Evolutionary conservation across 1,140 invertebrate genomes (phyloP), one percentile per base, ranked within the genome.

Genomic region (Drosophila erecta): DNA sequence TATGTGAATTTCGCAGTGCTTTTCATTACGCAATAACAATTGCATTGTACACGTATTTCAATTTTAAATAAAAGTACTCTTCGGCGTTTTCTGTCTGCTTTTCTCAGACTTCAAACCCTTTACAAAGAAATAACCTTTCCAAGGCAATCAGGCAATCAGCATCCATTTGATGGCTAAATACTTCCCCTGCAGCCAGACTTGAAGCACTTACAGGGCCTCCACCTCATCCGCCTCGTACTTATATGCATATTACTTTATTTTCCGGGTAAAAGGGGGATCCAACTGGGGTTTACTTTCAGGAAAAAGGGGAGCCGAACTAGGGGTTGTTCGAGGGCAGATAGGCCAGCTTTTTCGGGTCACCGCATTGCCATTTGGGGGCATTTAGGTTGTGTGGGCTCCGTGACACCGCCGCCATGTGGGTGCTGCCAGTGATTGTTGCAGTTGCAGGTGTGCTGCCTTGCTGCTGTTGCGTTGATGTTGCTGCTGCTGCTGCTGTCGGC

Each of bases 121-220:
- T 47, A 6, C 6, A 6, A 1, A 30, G 33, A 4, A 8, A 15
- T 1, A 2, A 30, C 15, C 7, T 50, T 69, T 40, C 22, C 24
- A 38, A 10, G 24, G 78, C 78, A 86, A 85, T 76, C 74, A 10
- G 24, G 78, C 78, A 86, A 85, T 76, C 74, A 76, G 73, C 72
- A 76, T 58, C 22, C 55, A 66, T 81, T 81, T 86, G 69, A 56
- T 27, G 51, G 12, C 69, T 81, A 71, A 85, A 71, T 74, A 67
- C 58, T 81, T 87, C 65, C 77, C 59, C 46, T 67, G 51, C 41
- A 60, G 44, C 50, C 58, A 56, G 38, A 60, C 46, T 71, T 15
- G 27, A 3, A 43, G 49, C 57, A 46, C 38, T 44, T 27, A 43
- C 27, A 33, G 11, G 41, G 43, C 37, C 12, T 37, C 38, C 10